Evolutionary conservation across 2,888 invertebrate species (phyloP).

Genomic region (Drosophila testacea): DNA sequence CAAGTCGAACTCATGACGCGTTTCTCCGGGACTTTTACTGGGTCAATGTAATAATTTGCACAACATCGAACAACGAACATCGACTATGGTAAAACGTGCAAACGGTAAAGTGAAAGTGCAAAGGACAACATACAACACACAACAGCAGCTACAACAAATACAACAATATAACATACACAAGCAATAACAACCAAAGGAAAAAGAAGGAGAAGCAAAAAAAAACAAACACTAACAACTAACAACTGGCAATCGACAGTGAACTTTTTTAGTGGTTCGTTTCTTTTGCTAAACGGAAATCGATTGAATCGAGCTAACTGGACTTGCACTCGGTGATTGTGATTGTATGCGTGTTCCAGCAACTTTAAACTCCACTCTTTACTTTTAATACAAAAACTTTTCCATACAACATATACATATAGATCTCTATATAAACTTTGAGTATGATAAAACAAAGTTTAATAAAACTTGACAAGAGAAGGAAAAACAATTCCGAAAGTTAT

Average conservation of each 20-base stretch:
- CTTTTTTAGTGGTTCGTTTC: constrained; percentile 60
- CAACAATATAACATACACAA: constrained; percentile 10
- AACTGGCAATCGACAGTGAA: constrained; percentile 59
- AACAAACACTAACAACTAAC: constrained; percentile 40
- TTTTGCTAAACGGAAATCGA: constrained; percentile 76
- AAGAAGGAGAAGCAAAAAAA: constrained; percentile 13
- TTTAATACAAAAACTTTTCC: constrained; percentile 36
- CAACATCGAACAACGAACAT: constrained; percentile 55
- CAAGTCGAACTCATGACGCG: constrained; percentile 32
- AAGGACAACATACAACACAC: constrained; percentile 33
- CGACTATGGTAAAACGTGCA: constrained; percentile 65
- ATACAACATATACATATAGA: constrained; percentile 11
- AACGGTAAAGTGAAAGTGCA: constrained; percentile 61
- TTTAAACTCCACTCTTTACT: constrained; percentile 23
- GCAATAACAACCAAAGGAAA: constrained; percentile 18
- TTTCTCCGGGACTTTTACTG: constrained; percentile 53
- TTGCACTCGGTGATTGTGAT: constrained; percentile 24
- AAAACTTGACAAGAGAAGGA: background rate
- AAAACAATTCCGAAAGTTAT: constrained; percentile 5
- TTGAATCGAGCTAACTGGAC: constrained; percentile 54
- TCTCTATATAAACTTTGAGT: constrained; percentile 7
- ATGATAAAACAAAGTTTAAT: constrained; percentile 8
- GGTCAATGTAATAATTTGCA: constrained; percentile 78
- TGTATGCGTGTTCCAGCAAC: constrained; percentile 34
- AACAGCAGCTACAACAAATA: background rate